Conservation (phyloP, 1,140 invertebrate genomes). For the Drosophila micromelanica region DNA sequence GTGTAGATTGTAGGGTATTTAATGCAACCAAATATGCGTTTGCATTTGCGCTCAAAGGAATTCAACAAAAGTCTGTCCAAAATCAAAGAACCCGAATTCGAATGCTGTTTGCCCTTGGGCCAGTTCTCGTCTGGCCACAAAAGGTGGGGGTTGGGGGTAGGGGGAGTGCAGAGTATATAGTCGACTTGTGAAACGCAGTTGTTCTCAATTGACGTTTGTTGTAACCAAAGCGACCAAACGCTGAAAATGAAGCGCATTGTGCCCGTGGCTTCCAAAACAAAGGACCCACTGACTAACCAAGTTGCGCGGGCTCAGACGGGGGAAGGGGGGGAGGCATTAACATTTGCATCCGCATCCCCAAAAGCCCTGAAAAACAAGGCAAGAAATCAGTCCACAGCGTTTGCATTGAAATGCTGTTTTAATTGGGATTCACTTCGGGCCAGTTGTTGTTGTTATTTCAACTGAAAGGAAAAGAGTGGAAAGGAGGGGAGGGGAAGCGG, state of each 20-base stretch:
- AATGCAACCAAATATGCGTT: not conserved
- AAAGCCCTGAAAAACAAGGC: constrained; percentile 25
- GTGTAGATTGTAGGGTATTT: too few relatives aligned
- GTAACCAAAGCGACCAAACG: constrained; percentile 13
- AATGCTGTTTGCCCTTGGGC: not conserved
- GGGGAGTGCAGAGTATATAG: not conserved
- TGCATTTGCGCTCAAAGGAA: constrained; percentile 28
- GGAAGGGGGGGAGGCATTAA: not conserved
- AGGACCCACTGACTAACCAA: constrained; percentile 20
- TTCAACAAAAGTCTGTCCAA: constrained; percentile 18
- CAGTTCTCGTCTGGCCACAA: not conserved
- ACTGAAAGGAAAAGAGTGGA: not conserved
- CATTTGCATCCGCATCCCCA: constrained; percentile 1
- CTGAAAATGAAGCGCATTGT: constrained; percentile 41
- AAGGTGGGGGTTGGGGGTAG: not conserved
- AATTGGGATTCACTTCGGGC: constrained; percentile 10
- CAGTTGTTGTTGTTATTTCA: constrained; percentile 16
- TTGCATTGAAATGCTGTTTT: constrained; percentile 21
- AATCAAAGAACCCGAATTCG: constrained; percentile 24
- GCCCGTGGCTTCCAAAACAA: constrained; percentile 32
- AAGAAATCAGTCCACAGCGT: constrained; percentile 22
- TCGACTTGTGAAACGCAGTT: constrained; percentile 12
- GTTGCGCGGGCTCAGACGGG: not conserved
- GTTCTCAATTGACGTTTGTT: constrained; percentile 33
- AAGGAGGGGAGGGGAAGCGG: too few relatives aligned